Conservation (phyloP, 92 coral and sea anemone genomes). For the Phenganax subtilis region DNA sequence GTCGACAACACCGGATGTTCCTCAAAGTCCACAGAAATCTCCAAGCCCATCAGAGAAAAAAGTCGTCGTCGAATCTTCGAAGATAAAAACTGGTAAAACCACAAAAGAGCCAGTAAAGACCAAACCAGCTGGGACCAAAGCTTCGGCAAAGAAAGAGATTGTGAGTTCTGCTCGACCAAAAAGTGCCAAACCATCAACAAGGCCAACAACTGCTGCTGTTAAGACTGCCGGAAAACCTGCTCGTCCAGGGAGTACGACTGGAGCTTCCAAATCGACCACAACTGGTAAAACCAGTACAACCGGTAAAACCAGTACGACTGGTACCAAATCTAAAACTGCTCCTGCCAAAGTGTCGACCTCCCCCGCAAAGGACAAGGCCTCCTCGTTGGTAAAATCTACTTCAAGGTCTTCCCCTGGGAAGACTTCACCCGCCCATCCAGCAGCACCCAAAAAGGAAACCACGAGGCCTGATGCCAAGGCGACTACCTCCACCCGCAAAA, state of each 20-base stretch:
- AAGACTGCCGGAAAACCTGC: slow-evolving; percentile 5
- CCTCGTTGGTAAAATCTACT: not conserved
- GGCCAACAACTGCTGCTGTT: slow-evolving; percentile 1
- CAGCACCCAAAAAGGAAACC: not conserved
- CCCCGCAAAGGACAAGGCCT: not conserved
- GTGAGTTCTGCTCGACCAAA: slow-evolving; percentile 16
- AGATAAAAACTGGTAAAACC: slow-evolving; percentile 20
- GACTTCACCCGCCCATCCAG: not conserved
- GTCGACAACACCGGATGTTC: slow-evolving; percentile 9
- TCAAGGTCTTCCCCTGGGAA: not conserved
- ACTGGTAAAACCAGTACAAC: slow-evolving; percentile 1
- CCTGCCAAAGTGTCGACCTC: not conserved
- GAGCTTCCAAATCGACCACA: not conserved
- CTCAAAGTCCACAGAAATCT: slow-evolving; percentile 9
- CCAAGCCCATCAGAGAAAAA: slow-evolving; percentile 8
- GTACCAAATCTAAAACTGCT: not conserved
- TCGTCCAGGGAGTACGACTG: slow-evolving; percentile 2
- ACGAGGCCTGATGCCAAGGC: not conserved
- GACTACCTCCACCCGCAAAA: not conserved
- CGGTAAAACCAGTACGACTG: not conserved
- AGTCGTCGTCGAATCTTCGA: slow-evolving; percentile 14
- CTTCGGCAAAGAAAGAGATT: slow-evolving; percentile 14
- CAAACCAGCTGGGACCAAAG: not conserved
- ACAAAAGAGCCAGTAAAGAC: slow-evolving; percentile 26
- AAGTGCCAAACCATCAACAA: slow-evolving; percentile 22